Conservation (phyloP, 2,888 invertebrate species). For the Molorchus minor region DNA sequence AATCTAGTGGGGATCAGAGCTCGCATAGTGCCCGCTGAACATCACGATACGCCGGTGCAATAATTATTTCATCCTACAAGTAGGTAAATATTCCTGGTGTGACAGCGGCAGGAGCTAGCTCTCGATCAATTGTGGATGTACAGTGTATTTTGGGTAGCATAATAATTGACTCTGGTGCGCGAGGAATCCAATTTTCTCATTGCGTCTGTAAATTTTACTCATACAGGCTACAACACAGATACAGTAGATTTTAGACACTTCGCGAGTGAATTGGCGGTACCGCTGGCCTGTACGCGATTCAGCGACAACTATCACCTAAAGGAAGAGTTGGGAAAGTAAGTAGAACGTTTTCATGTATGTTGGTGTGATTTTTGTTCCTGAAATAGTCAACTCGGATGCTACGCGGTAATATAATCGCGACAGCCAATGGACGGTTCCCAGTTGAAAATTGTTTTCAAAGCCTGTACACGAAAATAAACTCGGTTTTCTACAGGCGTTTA, state of each 20-base stretch:
- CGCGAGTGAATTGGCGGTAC: constrained; percentile 73
- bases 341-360: constrained; percentile 56
- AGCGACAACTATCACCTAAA: constrained; percentile 99
- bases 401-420: constrained; percentile 8
- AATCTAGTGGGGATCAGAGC: constrained; percentile 46
- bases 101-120: constrained; percentile 23
- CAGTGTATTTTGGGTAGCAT: constrained; percentile 52
- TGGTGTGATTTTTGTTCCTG: constrained; percentile 36
- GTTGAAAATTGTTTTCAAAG: constrained; percentile 49
- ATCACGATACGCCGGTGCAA: constrained; percentile 28
- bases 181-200: constrained; percentile 31
- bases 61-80: constrained; percentile 17
- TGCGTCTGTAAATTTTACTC: constrained; percentile 43
- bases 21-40: constrained; percentile 18
- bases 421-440: constrained; percentile 48
- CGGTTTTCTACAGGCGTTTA: constrained; percentile 37
- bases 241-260: constrained; percentile 57
- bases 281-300: constrained; percentile 94
- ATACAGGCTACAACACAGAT: constrained; percentile 47
- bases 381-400: constrained; percentile 27
- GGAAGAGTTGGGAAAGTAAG: constrained; percentile 99
- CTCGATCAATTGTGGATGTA: constrained; percentile 33
- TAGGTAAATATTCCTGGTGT: constrained; percentile 22
- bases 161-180: constrained; percentile 46
- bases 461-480: constrained; percentile 53